Evolutionary conservation across 2,888 invertebrate genomes (phyloP).

Genomic region (Frankliniella fusca): DNA sequence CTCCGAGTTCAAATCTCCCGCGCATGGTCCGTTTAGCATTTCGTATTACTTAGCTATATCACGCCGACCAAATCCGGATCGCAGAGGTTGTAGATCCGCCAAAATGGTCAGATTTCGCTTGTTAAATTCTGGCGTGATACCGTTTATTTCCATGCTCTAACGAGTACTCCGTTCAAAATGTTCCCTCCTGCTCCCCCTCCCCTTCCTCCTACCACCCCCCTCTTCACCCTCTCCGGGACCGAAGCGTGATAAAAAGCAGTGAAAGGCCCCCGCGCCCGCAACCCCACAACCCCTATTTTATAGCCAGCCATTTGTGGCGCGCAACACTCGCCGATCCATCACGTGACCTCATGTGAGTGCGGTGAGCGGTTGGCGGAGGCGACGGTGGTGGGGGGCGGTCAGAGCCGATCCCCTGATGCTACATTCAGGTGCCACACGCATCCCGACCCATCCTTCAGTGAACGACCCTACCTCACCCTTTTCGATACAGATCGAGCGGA

Average conservation of each 20-base stretch:
- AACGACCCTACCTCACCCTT: too few relatives aligned
- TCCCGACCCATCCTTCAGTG: background rate
- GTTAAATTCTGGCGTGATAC: too few relatives aligned
- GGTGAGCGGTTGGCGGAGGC: background rate
- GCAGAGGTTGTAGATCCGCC: too few relatives aligned
- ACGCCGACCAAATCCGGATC: too few relatives aligned
- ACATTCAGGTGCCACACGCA: conserved; percentile 13
- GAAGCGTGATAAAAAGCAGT: conserved; percentile 7
- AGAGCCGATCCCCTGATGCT: background rate
- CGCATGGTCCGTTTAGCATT: too few relatives aligned
- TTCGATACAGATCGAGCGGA: too few relatives aligned
- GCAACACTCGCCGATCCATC: conserved; percentile 17
- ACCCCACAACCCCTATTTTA: background rate
- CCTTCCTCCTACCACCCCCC: background rate
- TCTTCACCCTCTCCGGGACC: background rate
- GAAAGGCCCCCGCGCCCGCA: background rate
- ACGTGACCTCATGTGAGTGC: background rate
- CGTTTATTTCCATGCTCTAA: too few relatives aligned
- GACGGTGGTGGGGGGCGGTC: background rate
- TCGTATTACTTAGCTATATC: too few relatives aligned
- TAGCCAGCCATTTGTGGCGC: conserved; percentile 15
- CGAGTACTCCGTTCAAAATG: too few relatives aligned
- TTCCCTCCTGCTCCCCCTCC: background rate
- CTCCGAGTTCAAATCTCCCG: too few relatives aligned
- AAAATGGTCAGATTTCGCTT: too few relatives aligned